These are phyloP conservation scores for Bugula neritina DNA, from an alignment of 2,888 invertebrate genomes.

Conservation along the genomic window DNA sequence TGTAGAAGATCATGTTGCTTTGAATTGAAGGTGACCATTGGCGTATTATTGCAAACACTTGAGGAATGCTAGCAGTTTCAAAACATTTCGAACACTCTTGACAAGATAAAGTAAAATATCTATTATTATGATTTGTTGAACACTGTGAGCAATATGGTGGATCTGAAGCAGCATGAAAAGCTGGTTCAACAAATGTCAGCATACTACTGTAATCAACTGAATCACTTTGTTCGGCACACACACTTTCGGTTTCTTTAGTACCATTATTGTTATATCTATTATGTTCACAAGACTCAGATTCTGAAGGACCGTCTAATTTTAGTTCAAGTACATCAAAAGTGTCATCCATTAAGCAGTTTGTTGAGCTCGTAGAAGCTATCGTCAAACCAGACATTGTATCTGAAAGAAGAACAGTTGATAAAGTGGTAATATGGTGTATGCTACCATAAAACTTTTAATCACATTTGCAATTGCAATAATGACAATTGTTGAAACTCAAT, in stretches of 20 bases:
- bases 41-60: slow-evolving; percentile 56
- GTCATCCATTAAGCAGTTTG: slow-evolving; percentile 14
- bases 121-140: background rate
- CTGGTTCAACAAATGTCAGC: background rate
- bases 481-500: too few relatives aligned
- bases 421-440: too few relatives aligned
- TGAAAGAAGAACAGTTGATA: too few relatives aligned
- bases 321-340: slow-evolving; percentile 10
- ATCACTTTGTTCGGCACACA: background rate
- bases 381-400: too few relatives aligned
- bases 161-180: slow-evolving; percentile 13
- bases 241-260: background rate
- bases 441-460: too few relatives aligned
- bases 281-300: slow-evolving; percentile 1
- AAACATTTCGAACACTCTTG: slow-evolving; percentile 28
- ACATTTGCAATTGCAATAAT: too few relatives aligned
- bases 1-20: slow-evolving; percentile 52
- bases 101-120: slow-evolving; percentile 1
- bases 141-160: slow-evolving; percentile 18
- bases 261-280: background rate
- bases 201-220: background rate
- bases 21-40: slow-evolving; percentile 58
- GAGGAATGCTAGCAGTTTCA: slow-evolving; percentile 46
- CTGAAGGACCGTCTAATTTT: slow-evolving; percentile 11
- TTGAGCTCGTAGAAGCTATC: background rate